Conservation (phyloP, 1,140 invertebrate species). For the Orius insidiosus region DNA sequence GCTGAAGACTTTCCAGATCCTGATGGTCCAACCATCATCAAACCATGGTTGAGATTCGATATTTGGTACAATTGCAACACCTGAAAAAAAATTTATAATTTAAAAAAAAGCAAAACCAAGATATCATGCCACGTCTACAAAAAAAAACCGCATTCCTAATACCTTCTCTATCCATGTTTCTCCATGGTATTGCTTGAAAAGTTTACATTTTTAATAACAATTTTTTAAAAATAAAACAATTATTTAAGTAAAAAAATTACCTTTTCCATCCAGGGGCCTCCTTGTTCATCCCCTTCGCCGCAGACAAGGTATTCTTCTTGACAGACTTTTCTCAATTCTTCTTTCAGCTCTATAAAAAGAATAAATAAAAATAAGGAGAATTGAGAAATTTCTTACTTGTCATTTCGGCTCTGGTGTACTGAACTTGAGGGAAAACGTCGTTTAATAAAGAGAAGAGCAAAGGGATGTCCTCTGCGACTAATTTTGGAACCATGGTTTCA, state of each 20-base stretch:
- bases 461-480: conserved; percentile 98
- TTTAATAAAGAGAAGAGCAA: conserved; percentile 89
- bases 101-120: background rate
- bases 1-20: conserved; percentile 96
- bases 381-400: conserved; percentile 42
- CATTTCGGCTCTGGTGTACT: conserved; percentile 91
- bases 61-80: conserved; percentile 99
- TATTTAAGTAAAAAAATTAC: conserved; percentile 30
- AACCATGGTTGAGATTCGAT: conserved; percentile 92
- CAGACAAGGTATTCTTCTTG: conserved; percentile 86
- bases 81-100: conserved; percentile 30
- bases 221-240: conserved; percentile 4
- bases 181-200: too few relatives aligned
- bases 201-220: background rate
- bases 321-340: conserved; percentile 85
- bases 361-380: conserved; percentile 14
- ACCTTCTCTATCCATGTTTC: conserved; percentile 1
- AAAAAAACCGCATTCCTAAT: background rate
- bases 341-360: conserved; percentile 53
- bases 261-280: conserved; percentile 88
- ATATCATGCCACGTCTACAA: background rate
- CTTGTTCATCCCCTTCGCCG: conserved; percentile 81
- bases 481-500: conserved; percentile 98
- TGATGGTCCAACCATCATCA: conserved; percentile 99
- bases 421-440: conserved; percentile 96